Evolutionary conservation across 2,888 invertebrate species (phyloP).

Genomic region (Choristoneura rosaceana): DNA sequence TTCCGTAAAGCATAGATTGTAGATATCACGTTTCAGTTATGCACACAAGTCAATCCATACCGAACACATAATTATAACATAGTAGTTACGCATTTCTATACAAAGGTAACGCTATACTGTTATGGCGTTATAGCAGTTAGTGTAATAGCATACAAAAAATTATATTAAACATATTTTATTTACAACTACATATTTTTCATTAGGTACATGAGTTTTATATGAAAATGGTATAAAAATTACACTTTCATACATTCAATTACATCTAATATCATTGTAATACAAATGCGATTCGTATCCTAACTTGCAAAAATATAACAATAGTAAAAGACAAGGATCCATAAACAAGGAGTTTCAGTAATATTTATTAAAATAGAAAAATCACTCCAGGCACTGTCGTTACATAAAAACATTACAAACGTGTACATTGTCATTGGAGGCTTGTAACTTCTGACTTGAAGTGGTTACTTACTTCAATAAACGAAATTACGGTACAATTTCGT

Average conservation of each 20-base stretch:
- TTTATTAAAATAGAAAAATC: constrained; percentile 71
- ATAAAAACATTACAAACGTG: constrained; percentile 19
- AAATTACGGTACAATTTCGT: constrained; percentile 24
- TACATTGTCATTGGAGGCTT: constrained; percentile 12
- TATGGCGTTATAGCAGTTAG: constrained; percentile 80
- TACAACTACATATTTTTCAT: constrained; percentile 79
- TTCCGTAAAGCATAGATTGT: constrained; percentile 84
- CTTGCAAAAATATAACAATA: constrained; percentile 83
- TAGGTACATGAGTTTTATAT: constrained; percentile 84
- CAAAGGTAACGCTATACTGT: constrained; percentile 74
- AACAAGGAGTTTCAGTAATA: constrained; percentile 59
- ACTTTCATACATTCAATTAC: constrained; percentile 78
- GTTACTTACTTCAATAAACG: constrained; percentile 20
- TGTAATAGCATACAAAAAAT: constrained; percentile 80
- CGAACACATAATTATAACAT: constrained; percentile 70
- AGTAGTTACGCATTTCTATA: constrained; percentile 76
- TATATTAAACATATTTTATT: constrained; percentile 80
- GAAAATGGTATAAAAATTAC: constrained; percentile 86
- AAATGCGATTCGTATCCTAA: constrained; percentile 79
- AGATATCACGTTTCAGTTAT: constrained; percentile 85
- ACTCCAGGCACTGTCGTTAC: constrained; percentile 77
- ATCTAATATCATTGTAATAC: constrained; percentile 78
- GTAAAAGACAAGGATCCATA: constrained; percentile 76
- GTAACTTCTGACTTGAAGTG: constrained; percentile 26
- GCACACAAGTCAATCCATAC: constrained; percentile 83